Base-by-base conservation (phyloP, 2,888 invertebrate genomes). In the Epinotia demarniana region DNA sequence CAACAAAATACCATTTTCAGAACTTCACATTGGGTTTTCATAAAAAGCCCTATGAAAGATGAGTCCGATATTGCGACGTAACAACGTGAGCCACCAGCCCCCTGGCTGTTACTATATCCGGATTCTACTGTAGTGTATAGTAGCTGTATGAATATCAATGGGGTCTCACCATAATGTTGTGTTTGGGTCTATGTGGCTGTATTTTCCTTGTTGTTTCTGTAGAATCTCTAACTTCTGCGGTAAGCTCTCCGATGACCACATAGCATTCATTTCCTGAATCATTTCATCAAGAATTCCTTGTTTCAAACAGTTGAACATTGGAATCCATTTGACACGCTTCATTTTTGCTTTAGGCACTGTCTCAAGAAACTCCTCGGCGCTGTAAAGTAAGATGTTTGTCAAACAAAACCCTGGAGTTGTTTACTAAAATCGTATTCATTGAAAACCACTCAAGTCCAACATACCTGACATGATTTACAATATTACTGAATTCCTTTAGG, bases 241-340 rank as follows among this genome's bases (percentile, higher is more conserved):
- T 88, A 94, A 92, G 76, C 90, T 88, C 81, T 94, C 94, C 79
- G 89, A 89, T 76, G 90, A 85, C 94, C 94, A 94, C 92, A 94
- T 91, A 3, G 87, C 83, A 79, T 84, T 88, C 62, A 93, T 79
- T 81, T 94, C 93, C 77, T 92, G 89, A 9, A 92, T 84, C 89
- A 94, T 91, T 79, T 91, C 92, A 78, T 90, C 88, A 12, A 89
- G 83, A 64, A 94, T 90, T 3, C 87, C 85, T 83, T 92, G 90
- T 81, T 93, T 93, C 72, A 94, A 81, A 77, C 87, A 91, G 77
- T 92, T 89, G 76, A 93, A 92, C 87, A 93, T 90, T 19, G 90
- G 92, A 18, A 89, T 85, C 94, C 94, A 94, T 86, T 93, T 92
- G 0, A 94, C 88, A 77, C 90, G 84, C 78, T 81, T 87, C 9